phyloP scores from a whole-genome alignment of 2,888 invertebrate genomes.

The Drosophila trichaetosa region DNA sequence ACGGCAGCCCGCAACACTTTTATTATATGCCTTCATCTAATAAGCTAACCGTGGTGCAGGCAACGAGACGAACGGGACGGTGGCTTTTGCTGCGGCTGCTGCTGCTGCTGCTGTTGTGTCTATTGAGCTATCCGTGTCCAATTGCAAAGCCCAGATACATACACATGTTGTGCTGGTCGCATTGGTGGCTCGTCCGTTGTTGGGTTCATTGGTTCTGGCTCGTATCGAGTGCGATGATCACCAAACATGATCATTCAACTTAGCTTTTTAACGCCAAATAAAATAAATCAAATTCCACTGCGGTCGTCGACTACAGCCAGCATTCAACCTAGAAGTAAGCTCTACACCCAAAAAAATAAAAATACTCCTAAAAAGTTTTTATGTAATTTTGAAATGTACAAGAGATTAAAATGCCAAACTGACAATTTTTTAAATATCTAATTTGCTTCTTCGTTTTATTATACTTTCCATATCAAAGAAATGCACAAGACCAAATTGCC shows the following conservation, averaged over 20 bases:
- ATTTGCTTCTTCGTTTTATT: background rate
- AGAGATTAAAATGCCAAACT: background rate
- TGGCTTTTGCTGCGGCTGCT: conserved; percentile 31
- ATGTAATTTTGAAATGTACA: background rate
- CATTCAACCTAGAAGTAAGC: conserved; percentile 7
- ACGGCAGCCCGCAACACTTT: conserved; percentile 79
- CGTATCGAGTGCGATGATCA: conserved; percentile 70
- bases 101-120: conserved; percentile 51
- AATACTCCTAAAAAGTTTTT: background rate
- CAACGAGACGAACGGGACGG: conserved; percentile 25
- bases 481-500: background rate
- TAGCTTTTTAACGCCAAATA: conserved; percentile 81
- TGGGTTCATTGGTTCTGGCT: conserved; percentile 62
- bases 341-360: background rate
- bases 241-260: conserved; percentile 80
- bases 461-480: background rate
- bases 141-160: conserved; percentile 72
- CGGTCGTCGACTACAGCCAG: conserved; percentile 72
- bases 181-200: conserved; percentile 29
- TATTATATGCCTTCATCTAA: conserved; percentile 81
- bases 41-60: conserved; percentile 65
- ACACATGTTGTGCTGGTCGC: conserved; percentile 54
- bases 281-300: conserved; percentile 80
- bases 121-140: conserved; percentile 81
- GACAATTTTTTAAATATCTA: background rate